Base-by-base conservation (phyloP, 1,140 invertebrate genomes). In the Dendrolimus kikuchii region DNA sequence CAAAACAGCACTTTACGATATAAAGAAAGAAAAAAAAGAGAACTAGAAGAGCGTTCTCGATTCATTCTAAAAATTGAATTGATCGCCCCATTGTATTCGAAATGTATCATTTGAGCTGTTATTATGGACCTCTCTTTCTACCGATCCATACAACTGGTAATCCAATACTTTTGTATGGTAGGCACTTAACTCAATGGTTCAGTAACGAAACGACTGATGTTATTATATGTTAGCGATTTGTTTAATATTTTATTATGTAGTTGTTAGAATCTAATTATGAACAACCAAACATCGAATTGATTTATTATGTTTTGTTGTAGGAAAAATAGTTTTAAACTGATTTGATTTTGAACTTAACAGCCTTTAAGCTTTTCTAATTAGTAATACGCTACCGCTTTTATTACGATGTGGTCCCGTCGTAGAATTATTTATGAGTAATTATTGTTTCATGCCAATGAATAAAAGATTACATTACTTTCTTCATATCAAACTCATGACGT, bases 31-130 rank as follows among this genome's bases (percentile, higher is more conserved):
- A 76, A 84, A 70, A 82, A 82, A 81, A 81, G 62, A 80, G 68
- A 73, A 77, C 71, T 77, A 80, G 77, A 75, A 80, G 79, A 86
- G 73, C 82, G 81, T 81, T 84, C 81, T 86, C 81, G 82, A 84
- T 84, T 86, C 82, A 23, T 23, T 23, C 23, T 23, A 82, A 84
- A 84, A 84, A 84, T 86, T 86, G 82, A 86, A 86, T 86, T 86
- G 82, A 86, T 86, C 82, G 81, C 68, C 69, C 82, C 82, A 86
- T 86, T 86, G 83, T 86, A 81, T 86, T 86, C 81, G 64, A 78
- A 86, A 86, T 86, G 83, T 86, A 86, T 86, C 83, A 86, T 86
- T 86, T 86, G 83, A 86, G 77, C 79, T 83, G 81, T 86, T 86
- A 86, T 86, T 86, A 86, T 83, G 72, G 74, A 61, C 73, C 73